phyloP scores from a whole-genome alignment of 2,797 vertebrate genomes.

The Spinus pinus region DNA sequence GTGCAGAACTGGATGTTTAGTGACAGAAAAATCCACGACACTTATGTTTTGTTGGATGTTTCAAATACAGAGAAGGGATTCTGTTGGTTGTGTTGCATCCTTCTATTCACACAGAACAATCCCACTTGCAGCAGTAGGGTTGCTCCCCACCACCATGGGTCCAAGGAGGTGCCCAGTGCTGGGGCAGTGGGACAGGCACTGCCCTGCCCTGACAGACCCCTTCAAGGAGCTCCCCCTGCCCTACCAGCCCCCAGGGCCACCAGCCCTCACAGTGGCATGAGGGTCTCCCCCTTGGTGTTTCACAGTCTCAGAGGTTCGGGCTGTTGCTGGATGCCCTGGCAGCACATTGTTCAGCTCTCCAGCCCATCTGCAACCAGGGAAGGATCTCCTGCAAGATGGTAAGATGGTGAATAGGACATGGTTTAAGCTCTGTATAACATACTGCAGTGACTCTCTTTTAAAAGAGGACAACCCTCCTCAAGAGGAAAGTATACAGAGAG shows the following conservation, averaged over 20 bases:
- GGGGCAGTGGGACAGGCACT: accelerated
- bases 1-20: background rate
- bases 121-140: background rate
- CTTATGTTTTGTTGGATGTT: background rate
- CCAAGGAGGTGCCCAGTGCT: too few relatives aligned
- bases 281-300: background rate
- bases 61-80: background rate
- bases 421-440: background rate
- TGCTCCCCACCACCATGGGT: background rate
- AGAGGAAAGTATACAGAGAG: background rate
- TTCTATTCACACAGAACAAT: background rate
- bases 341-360: background rate
- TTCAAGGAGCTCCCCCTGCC: accelerated
- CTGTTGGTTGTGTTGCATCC: background rate
- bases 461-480: background rate
- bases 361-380: accelerated
- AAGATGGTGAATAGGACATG: background rate
- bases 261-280: accelerated
- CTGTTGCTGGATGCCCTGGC: accelerated
- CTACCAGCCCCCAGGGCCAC: accelerated
- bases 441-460: background rate
- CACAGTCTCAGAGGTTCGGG: accelerated
- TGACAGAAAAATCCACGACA: background rate
- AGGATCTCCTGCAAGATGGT: accelerated
- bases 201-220: background rate